These are phyloP conservation scores for Pteromalus puparum DNA, from an alignment of 1,140 invertebrate species.

Conservation along the genomic window DNA sequence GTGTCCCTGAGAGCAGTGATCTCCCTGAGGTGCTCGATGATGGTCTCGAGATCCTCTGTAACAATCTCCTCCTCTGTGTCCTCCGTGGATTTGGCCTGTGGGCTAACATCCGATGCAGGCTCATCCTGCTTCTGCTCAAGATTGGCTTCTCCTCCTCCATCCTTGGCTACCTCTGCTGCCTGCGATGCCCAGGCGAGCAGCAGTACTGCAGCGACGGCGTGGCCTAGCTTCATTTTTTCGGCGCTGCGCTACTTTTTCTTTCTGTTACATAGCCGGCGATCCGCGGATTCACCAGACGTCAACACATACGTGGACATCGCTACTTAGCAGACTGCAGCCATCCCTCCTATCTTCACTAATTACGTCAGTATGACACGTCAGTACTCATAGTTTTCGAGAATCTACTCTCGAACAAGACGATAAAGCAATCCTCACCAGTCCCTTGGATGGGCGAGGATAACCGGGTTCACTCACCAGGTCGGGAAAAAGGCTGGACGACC, in stretches of 20 bases:
- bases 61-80: slow-evolving; percentile 59
- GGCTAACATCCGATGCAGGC: background rate
- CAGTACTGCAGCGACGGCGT: slow-evolving; percentile 51
- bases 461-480: background rate
- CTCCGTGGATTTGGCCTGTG: slow-evolving; percentile 51
- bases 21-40: slow-evolving; percentile 64
- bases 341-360: slow-evolving; percentile 54
- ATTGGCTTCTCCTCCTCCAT: slow-evolving; percentile 55
- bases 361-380: slow-evolving; percentile 66
- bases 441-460: background rate
- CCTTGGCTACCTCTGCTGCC: slow-evolving; percentile 57
- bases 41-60: slow-evolving; percentile 62
- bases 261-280: slow-evolving; percentile 49
- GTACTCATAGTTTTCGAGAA: slow-evolving; percentile 43
- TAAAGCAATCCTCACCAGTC: background rate
- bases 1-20: slow-evolving; percentile 63
- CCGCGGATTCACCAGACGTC: slow-evolving; percentile 47
- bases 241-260: slow-evolving; percentile 47
- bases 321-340: slow-evolving; percentile 50
- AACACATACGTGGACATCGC: slow-evolving; percentile 63
- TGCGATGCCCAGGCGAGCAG: slow-evolving; percentile 57
- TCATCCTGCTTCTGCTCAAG: slow-evolving; percentile 53
- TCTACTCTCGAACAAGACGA: no score
- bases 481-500: background rate
- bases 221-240: slow-evolving; percentile 58